Evolutionary conservation across 2,797 vertebrate species (phyloP).

Genomic region (Trachops cirrhosus): DNA sequence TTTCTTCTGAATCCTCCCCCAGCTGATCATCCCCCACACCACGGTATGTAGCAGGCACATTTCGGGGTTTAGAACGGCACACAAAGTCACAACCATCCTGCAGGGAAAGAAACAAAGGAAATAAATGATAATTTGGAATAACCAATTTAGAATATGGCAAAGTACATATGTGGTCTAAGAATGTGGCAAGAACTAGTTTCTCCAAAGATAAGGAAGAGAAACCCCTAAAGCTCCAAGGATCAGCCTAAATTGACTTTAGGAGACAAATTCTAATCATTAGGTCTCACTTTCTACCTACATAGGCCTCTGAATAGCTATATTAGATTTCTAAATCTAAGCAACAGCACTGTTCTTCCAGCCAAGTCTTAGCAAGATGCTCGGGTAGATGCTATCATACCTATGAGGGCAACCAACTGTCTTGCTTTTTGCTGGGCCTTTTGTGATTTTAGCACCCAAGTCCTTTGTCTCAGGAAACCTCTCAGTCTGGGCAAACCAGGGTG

Average conservation of each 20-base stretch:
- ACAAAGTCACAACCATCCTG: conserved; percentile 98
- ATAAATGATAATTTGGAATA: neutral
- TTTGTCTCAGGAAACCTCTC: neutral
- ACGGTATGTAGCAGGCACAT: conserved; percentile 87
- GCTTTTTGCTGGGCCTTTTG: neutral
- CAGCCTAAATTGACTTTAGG: neutral
- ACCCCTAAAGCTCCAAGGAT: neutral
- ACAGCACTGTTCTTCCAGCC: neutral
- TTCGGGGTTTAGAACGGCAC: conserved; percentile 91
- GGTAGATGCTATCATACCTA: neutral
- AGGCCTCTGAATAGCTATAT: neutral
- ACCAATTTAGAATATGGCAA: neutral
- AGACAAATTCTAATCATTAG: neutral
- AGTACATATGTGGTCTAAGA: neutral
- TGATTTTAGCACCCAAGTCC: neutral
- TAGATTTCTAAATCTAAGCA: neutral
- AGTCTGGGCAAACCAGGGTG: neutral
- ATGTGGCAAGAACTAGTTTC: neutral
- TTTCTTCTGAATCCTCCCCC: conserved; percentile 93
- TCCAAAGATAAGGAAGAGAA: neutral
- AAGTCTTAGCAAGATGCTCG: neutral
- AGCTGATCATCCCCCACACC: conserved; percentile 90
- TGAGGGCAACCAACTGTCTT: neutral
- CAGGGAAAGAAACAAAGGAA: conserved; percentile 3
- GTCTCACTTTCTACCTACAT: neutral